Base-by-base conservation (phyloP, 2,797 vertebrate species). In the Salarias fasciatus region DNA sequence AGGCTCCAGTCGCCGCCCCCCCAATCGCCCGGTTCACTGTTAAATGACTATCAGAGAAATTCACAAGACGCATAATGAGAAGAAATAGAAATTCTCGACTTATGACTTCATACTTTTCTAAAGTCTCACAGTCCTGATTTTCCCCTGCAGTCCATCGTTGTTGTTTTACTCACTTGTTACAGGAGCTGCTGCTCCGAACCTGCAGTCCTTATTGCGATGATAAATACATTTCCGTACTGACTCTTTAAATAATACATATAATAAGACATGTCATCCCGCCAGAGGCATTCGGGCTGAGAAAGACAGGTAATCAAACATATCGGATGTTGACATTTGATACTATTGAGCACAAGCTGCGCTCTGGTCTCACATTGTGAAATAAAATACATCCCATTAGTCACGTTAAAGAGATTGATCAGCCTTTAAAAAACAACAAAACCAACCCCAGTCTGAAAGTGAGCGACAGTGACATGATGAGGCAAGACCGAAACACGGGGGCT, bases 151-250 rank as follows among this genome's bases (percentile, higher is more conserved):
- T 53, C 47, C n/a, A n/a, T 59, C 43, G 6, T 8, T 42, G 28
- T 45, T 24, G n/a, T 43, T 69, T 11, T 36, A 46, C 12, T 5
- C 12, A 6, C 2, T 45, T 65, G 11, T 69, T 15, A 33, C 40
- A 63, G 46, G 30, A 61, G 66, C 29, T 15, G 11, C 2, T 3
- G 40, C 10, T 52, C 29, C 77, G 77, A 86, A 88, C 87, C 75
- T 72, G 8, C 24, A 30, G 70, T 18, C 18, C 52, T 54, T 37
- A 69, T 3, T 28, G 8, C 49, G 47, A 50, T 45, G 46, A 43
- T 41, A 6, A 28, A 82, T 84, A 83, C 82, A 68, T 88, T 90
- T 83, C 79, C 84, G n/a, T n/a, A n/a, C n/a, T n/a, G n/a, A 80
- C 84, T 83, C 68, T 53, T 53, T 7, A 14, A 33, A 56, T 31